Base-by-base conservation (phyloP, 2,888 invertebrate genomes). In the Rosalia funebris region DNA sequence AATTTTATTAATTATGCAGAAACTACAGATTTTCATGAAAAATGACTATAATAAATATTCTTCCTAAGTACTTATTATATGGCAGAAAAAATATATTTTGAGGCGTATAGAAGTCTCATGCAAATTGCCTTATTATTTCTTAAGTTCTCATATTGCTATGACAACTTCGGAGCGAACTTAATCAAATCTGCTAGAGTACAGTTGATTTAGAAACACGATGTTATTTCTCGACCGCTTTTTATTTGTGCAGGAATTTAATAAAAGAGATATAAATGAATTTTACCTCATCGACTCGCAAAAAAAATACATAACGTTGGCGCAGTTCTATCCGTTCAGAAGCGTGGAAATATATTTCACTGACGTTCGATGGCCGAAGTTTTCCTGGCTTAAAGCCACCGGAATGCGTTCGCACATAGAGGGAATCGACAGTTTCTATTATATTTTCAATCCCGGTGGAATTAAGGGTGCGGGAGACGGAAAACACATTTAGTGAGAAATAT, bases 381-480 rank as follows among this genome's bases (percentile, higher is more conserved):
- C 12, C 39, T 50, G 50, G 37, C 50, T 17, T 10, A 32, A 46
- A 46, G 46, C 46, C 46, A 46, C 46, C 16, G 32, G 14, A 15
- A 31, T 31, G 15, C 16, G n/a, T 7, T 25, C 19, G 11, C 20
- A 41, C 41, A 41, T 44, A 46, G 31, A 31, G 17, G 25, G 9
- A 44, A 11, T 54, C 46, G 55, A 45, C 46, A 55, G 55, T 55
- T 55, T 46, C 55, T 55, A 45, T 55, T 55, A 55, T 55, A 55
- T 55, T 46, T 46, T 46, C 55, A 45, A 46, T 55, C 55, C 37
- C 20, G 9, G 5, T 17, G 46, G 55, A 46, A 55, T 45, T 45
- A 46, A 19, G 15, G 20, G 11, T 37, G 15, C 31, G 15, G 34
- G 45, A 50, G 25, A 39, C 50, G 37, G 39, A 19, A 50, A 39